phyloP scores from a whole-genome alignment of 2,888 invertebrate species.

The Habroteleia sp. region DNA sequence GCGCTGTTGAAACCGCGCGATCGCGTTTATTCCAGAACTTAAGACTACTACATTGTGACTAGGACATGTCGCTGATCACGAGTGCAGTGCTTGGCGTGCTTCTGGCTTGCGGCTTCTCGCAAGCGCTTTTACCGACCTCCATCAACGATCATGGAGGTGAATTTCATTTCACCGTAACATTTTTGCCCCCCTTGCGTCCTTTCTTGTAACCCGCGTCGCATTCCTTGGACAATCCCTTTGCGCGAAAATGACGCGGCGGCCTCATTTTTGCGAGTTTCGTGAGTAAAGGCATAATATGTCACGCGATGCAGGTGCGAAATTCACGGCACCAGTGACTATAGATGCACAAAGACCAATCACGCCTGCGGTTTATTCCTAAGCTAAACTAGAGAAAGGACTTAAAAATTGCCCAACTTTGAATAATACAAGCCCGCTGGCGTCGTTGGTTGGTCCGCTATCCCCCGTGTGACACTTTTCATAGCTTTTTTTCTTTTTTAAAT shows the following conservation, averaged over 20 bases:
- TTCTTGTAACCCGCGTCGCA: too few relatives aligned
- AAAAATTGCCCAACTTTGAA: neutral
- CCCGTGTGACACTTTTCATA: too few relatives aligned
- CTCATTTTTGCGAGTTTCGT: constrained; percentile 29
- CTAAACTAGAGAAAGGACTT: constrained; percentile 8
- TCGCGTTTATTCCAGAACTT: constrained; percentile 30
- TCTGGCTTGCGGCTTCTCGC: constrained; percentile 74
- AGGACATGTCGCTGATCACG: constrained; percentile 72
- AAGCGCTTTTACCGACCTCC: constrained; percentile 76
- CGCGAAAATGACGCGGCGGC: constrained; percentile 50
- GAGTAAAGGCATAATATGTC: constrained; percentile 31
- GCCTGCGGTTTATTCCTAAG: constrained; percentile 27
- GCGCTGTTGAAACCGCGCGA: constrained; percentile 66
- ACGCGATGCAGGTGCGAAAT: constrained; percentile 55
- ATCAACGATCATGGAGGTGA: constrained; percentile 79
- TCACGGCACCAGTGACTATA: constrained; percentile 18
- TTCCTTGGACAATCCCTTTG: constrained; percentile 12
- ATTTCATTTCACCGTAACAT: constrained; percentile 66
- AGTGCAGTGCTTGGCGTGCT: constrained; percentile 73
- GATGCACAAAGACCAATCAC: constrained; percentile 35
- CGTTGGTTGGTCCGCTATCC: too few relatives aligned
- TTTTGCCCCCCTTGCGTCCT: too few relatives aligned
- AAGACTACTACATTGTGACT: constrained; percentile 29
- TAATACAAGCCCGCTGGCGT: neutral
- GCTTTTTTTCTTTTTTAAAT: too few relatives aligned